These are phyloP conservation scores for Prietella phreatophila DNA, from an alignment of 2,113 vertebrate species.

Conservation along the genomic window DNA sequence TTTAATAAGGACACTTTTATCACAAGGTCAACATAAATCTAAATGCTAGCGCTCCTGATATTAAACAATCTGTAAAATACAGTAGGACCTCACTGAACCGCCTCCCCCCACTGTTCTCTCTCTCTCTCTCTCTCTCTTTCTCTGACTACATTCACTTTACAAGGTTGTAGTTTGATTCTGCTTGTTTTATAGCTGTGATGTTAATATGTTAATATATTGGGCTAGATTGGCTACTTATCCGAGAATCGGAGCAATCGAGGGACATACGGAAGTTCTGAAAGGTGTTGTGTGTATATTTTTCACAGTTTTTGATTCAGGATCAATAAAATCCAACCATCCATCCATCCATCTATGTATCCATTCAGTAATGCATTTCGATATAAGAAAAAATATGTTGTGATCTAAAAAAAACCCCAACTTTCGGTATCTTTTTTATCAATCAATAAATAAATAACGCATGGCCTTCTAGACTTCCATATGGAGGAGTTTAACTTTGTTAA, in stretches of 20 bases:
- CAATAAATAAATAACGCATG: too few species aligned
- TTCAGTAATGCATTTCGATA: too few species aligned
- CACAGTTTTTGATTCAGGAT: background rate
- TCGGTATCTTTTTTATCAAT: too few species aligned
- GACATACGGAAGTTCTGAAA: background rate
- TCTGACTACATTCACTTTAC: background rate
- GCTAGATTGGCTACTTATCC: background rate
- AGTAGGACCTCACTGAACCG: background rate
- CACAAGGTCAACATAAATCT: background rate
- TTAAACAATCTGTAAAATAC: background rate
- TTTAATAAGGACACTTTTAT: background rate
- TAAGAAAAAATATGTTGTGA: too few species aligned
- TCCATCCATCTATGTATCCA: background rate
- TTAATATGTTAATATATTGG: background rate
- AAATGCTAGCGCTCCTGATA: background rate
- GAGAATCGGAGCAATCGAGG: background rate
- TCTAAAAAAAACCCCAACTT: too few species aligned
- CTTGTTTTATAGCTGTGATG: background rate
- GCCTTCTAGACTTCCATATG: too few species aligned
- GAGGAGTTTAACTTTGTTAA: too few species aligned
- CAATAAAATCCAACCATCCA: background rate
- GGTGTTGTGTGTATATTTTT: background rate
- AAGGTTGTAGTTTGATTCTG: background rate
- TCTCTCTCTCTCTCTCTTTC: background rate
- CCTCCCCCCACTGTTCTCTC: background rate